Conservation (phyloP, 1,140 invertebrate species). For the Zeugodacus cucurbitae region DNA sequence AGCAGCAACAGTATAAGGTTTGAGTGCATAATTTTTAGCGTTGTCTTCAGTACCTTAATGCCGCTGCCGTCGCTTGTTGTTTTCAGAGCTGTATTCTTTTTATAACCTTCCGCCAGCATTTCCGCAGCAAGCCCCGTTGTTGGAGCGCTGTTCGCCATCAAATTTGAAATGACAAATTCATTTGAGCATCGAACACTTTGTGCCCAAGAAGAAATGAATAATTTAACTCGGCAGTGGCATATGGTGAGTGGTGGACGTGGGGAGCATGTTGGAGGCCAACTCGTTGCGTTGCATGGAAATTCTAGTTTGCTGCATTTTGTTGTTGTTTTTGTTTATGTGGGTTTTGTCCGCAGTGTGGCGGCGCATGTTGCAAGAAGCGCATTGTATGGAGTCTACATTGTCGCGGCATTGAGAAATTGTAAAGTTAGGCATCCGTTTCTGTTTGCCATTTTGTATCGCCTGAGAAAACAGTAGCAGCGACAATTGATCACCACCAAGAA, state of each 20-base stretch:
- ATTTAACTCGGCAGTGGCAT: neutral
- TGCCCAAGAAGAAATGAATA: constrained; percentile 30
- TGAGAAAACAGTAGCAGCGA: neutral
- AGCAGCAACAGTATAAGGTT: neutral
- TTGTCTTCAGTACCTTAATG: neutral
- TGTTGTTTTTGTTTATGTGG: neutral
- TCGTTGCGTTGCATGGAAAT: neutral
- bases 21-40: neutral
- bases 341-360: neutral
- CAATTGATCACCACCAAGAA: constrained; percentile 12
- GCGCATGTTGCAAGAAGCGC: neutral
- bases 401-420: neutral
- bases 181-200: constrained; percentile 35
- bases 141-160: neutral
- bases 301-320: neutral
- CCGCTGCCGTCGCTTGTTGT: neutral
- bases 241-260: neutral
- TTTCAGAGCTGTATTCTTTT: neutral
- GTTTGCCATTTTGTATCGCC: constrained; percentile 25
- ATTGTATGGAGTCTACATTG: neutral
- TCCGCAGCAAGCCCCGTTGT: neutral
- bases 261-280: neutral
- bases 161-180: constrained; percentile 38
- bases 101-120: neutral
- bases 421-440: constrained; percentile 12